Base-by-base conservation (phyloP, 2,888 invertebrate genomes). In the Tetranychus piercei region DNA sequence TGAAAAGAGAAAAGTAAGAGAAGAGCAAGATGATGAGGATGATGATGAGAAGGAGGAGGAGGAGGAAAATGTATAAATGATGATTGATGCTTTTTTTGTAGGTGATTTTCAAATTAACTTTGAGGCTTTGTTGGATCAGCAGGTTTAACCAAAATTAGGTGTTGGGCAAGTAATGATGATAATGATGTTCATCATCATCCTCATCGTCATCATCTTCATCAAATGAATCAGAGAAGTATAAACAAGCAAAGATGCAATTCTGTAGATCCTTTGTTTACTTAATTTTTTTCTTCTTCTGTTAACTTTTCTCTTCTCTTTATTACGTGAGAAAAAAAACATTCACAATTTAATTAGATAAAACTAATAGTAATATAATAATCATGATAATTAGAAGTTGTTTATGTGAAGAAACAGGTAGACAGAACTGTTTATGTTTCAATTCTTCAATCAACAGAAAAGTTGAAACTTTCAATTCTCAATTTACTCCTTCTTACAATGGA, bases 31-130 rank as follows among this genome's bases (percentile, higher is more conserved):
- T 15, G 55, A 55, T 55, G 15, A 15, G 15, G 45, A 55, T 55
- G 15, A 15, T 1, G 45, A 55, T 34, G 34, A 34, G 34, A 55
- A 55, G 55, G 15, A 55, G 55, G 55, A 55, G 55, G 55, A 55
- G 9, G 55, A 55, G 15, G 55, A 7, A 55, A 55, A 55, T 15
- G 55, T 55, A 55, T 55, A 55, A 55, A 55, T 55, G 55, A 55
- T 55, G 55, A 55, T 55, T 55, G 55, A 55, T 55, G 55, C 15
- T 34, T 34, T 55, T 55, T 55, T 55, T 55, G 55, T 55, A 55
- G 55, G 55, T 55, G 55, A 55, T 55, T 55, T 55, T 55, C 55
- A 55, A 55, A 55, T 55, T 55, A 55, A 55, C 55, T 55, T 55
- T 55, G 55, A 55, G 55, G 55, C 55, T 55, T 55, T 55, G 55